Base-by-base conservation (phyloP, 2,797 vertebrate species). In the Thripadectes ignobilis region DNA sequence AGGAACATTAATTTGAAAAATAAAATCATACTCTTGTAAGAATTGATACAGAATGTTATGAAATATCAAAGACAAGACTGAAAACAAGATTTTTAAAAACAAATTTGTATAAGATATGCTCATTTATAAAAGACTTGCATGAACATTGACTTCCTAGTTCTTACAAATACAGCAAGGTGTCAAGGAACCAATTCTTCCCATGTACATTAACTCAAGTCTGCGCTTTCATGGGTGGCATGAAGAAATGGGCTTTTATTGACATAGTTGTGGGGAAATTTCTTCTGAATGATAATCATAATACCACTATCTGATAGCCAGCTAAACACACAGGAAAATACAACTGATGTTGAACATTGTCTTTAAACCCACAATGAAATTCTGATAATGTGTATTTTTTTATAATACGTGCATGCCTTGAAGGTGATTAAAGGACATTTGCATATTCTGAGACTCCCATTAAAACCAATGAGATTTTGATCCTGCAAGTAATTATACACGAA, bases 1-100 rank as follows among this genome's bases (percentile, higher is more conserved):
- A 94, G 76, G 92, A 96, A 94, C 57, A 85, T 93, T 89, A 95
- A 96, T 91, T 96, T 84, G 76, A 96, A 97, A 96, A 97, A 93
- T 92, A 91, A 96, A 95, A 95, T 95, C 86, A 55, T 67, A 48
- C 36, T 89, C 66, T 84, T 94, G 83, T 96, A 96, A 96, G 85
- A 92, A 90, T 39, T 93, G 89, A 96, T 96, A 26, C 21, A 17
- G 20, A 45, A 57, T 21, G 7, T 84, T 91, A 94, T 52, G 54
- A 88, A 97, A 96, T 91, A 97, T 62, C 79, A 95, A 95, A 87
- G 81, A 85, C 54, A 94, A 89, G 88, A 85, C 43, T 2, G 29
- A 94, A 78, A 91, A 95, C 41, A 88, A 75, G 12, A 3, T 49
- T 94, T 94, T 92, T 29, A 39, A 87, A 94, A 90, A 32, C 20